Evolutionary conservation across 2,888 invertebrate species (phyloP).

Genomic region (Shargacucullia verbasci): DNA sequence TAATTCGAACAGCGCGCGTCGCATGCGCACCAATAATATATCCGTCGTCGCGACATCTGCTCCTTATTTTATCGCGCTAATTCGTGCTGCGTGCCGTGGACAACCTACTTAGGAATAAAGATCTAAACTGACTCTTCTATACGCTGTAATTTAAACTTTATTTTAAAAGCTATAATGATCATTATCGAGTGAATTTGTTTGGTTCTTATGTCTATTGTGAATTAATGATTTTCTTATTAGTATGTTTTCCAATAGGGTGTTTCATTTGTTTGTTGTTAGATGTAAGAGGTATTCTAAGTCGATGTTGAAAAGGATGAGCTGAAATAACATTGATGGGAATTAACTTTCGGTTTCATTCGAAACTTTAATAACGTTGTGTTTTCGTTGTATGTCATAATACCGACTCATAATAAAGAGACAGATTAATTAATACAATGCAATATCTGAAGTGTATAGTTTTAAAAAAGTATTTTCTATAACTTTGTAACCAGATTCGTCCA

Average conservation of each 20-base stretch:
- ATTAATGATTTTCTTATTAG: conserved; percentile 24
- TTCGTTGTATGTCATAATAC: no score
- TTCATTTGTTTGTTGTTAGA: conserved; percentile 34
- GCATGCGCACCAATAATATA: conserved; percentile 69
- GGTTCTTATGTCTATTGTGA: conserved; percentile 11
- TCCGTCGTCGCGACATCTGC: conserved; percentile 77
- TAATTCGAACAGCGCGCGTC: conserved; percentile 61
- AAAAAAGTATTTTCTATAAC: no score
- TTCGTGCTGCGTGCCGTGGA: conserved; percentile 67
- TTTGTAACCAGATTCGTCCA: no score
- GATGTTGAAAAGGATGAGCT: conserved; percentile 35
- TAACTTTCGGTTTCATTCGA: not conserved
- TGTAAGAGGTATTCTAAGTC: conserved; percentile 45
- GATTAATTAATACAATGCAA: no score
- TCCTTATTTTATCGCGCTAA: conserved; percentile 75
- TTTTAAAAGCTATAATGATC: not conserved
- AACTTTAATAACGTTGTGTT: not conserved
- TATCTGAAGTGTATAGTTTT: no score
- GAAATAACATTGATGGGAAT: conserved; percentile 43
- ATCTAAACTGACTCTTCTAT: conserved; percentile 36
- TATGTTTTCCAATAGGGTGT: conserved; percentile 48
- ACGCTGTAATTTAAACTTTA: conserved; percentile 29
- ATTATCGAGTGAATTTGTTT: conserved; percentile 2
- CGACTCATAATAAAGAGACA: no score
- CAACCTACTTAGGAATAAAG: conserved; percentile 48